A percentile compares a stretch with the other conserved stretches of the same genome.
Conservation (phyloP, 2,113 vertebrate species). For the Pionites leucogaster region DNA sequence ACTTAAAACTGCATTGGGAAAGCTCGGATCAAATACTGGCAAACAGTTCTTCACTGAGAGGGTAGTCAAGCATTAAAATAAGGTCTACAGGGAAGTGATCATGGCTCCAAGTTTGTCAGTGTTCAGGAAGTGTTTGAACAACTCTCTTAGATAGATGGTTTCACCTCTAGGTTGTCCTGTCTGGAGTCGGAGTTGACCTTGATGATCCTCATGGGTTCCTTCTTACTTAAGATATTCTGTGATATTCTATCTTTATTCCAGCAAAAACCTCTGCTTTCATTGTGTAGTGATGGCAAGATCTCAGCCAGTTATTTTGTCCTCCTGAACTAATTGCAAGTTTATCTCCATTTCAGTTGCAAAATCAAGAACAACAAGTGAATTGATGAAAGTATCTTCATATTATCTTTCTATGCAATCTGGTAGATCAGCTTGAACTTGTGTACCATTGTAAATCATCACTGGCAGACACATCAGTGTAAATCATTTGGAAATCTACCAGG, state of each 20-base stretch:
- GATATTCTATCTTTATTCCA: not conserved
- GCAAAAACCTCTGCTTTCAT: not conserved
- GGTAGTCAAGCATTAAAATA: not conserved
- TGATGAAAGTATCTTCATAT: not conserved
- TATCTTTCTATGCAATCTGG: not conserved
- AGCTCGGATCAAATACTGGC: not conserved
- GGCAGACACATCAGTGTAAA: not conserved
- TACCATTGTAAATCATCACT: not conserved
- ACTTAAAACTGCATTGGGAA: not conserved
- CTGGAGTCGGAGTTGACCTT: not conserved
- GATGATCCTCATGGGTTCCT: fast-evolving
- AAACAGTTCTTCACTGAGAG: not conserved
- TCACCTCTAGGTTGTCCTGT: not conserved
- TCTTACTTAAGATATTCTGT: not conserved
- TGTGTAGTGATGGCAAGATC: not conserved
- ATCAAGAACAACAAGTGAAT: not conserved
- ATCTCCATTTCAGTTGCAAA: not conserved
- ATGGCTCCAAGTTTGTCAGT: not conserved
- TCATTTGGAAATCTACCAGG: not conserved
- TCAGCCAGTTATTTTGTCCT: not conserved
- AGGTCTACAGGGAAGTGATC: not conserved
- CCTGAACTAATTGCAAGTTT: not conserved
- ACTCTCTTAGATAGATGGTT: not conserved
- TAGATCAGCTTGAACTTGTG: not conserved
- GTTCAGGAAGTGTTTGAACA: not conserved